Percentiles rank a stretch among this genome's conserved stretches.
These are phyloP conservation scores for Epicauta chinensis DNA, from an alignment of 1,140 invertebrate genomes.

Conservation along the genomic window DNA sequence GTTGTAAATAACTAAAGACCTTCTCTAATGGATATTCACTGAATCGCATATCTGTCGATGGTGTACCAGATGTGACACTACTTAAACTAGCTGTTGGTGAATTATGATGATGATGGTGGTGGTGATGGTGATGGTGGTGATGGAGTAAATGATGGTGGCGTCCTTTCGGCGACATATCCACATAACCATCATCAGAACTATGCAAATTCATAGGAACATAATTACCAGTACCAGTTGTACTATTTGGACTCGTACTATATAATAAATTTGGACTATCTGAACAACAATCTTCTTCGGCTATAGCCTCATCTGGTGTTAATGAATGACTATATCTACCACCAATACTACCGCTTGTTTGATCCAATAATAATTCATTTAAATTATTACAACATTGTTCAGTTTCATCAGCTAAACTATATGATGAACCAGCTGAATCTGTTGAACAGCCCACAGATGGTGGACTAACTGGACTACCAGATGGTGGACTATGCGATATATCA, in stretches of 20 bases:
- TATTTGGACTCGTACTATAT: not conserved
- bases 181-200: conserved; percentile 50
- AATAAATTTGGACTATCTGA: conserved; percentile 25
- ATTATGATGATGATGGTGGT: conserved; percentile 43
- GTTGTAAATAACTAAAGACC: conserved; percentile 55
- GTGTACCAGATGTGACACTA: conserved; percentile 67
- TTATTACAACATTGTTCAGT: no score
- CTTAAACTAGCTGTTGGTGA: conserved; percentile 57
- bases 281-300: conserved; percentile 38
- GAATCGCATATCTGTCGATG: conserved; percentile 54
- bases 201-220: conserved; percentile 60
- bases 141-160: conserved; percentile 19
- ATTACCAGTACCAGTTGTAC: conserved; percentile 25
- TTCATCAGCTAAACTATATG: conserved; percentile 60
- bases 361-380: no score
- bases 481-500: conserved; percentile 56
- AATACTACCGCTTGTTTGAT: no score
- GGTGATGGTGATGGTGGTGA: conserved; percentile 44
- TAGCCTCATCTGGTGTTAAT: conserved; percentile 56
- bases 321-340: conserved; percentile 47
- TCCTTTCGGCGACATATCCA: conserved; percentile 54
- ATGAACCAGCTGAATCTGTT: conserved; percentile 63
- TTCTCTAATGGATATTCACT: conserved; percentile 62
- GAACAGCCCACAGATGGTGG: conserved; percentile 57
- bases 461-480: conserved; percentile 55